phyloP scores from a whole-genome alignment of 2,797 vertebrate species.

The Gymnodraco acuticeps region DNA sequence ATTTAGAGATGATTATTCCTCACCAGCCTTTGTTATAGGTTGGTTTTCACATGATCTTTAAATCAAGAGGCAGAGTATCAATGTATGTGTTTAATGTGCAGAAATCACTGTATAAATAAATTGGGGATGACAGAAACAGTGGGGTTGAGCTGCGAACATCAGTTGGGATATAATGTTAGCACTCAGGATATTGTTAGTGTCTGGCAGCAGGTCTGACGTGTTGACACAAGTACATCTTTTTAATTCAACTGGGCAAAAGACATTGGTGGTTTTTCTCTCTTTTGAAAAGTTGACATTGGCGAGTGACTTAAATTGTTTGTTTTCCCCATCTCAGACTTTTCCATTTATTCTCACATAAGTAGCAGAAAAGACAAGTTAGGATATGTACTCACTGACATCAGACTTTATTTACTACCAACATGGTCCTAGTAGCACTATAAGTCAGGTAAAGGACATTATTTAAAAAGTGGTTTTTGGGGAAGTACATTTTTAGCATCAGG shows the following conservation, averaged over 20 bases:
- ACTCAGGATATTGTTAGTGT: constrained; percentile 20
- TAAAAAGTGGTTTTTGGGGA: too few species aligned
- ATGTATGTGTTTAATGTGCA: constrained; percentile 8
- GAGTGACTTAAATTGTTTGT: constrained; percentile 3
- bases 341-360: background rate
- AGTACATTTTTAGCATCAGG: too few species aligned
- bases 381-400: too few species aligned
- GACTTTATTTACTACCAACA: too few species aligned
- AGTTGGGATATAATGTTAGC: constrained; percentile 7
- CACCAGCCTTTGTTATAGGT: constrained; percentile 12
- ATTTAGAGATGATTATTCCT: constrained; percentile 1
- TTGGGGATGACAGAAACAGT: constrained; percentile 2
- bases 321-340: background rate
- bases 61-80: background rate
- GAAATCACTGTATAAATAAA: constrained; percentile 17
- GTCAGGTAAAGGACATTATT: too few species aligned
- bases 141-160: constrained; percentile 12
- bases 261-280: background rate
- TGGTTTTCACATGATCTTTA: constrained; percentile 11
- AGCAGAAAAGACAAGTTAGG: too few species aligned
- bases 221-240: constrained; percentile 36
- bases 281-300: constrained; percentile 23
- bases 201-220: constrained; percentile 38
- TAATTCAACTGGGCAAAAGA: constrained; percentile 26
- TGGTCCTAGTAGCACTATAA: too few species aligned